Percentiles rank a stretch among this genome's conserved stretches.
phyloP scores from a whole-genome alignment of 2,797 vertebrate species.

The Crenuchus spilurus region DNA sequence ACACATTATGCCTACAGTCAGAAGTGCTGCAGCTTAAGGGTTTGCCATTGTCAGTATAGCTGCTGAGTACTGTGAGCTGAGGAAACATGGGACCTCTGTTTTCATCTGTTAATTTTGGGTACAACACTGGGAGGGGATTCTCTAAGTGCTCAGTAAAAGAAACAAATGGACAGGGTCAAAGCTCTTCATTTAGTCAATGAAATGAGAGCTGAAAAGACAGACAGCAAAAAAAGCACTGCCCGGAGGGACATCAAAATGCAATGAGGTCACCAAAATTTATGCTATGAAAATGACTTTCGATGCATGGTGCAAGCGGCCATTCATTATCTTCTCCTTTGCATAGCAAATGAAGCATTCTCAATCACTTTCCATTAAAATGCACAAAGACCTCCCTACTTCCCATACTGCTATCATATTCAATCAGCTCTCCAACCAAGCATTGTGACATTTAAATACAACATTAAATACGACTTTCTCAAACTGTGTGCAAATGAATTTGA shows the following conservation, averaged over 20 bases:
- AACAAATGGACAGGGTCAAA: conserved; percentile 40
- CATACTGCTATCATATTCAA: conserved; percentile 45
- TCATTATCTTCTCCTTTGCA: conserved; percentile 53
- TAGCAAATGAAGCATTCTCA: conserved; percentile 50
- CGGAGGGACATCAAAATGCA: conserved; percentile 50
- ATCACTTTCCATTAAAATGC: conserved; percentile 54
- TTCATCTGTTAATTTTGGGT: conserved; percentile 33
- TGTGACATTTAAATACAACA: conserved; percentile 49
- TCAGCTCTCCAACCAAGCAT: conserved; percentile 49
- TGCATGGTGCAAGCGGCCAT: conserved; percentile 34
- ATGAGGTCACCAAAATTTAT: conserved; percentile 49
- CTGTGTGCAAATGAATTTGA: background rate
- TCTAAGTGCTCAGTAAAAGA: conserved; percentile 22
- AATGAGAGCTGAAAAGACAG: conserved; percentile 32
- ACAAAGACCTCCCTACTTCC: conserved; percentile 38
- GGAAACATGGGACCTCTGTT: conserved; percentile 17
- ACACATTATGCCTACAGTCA: background rate
- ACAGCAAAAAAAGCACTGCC: background rate
- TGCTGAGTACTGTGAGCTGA: background rate
- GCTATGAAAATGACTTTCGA: conserved; percentile 53
- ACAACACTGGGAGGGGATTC: background rate
- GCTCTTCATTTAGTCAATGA: conserved; percentile 31
- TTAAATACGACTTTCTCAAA: conserved; percentile 32
- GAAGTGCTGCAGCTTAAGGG: conserved; percentile 2
- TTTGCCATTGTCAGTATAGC: background rate